These are phyloP conservation scores for Xerus inauris DNA, from an alignment of 2,113 vertebrate species.

Conservation along the genomic window DNA sequence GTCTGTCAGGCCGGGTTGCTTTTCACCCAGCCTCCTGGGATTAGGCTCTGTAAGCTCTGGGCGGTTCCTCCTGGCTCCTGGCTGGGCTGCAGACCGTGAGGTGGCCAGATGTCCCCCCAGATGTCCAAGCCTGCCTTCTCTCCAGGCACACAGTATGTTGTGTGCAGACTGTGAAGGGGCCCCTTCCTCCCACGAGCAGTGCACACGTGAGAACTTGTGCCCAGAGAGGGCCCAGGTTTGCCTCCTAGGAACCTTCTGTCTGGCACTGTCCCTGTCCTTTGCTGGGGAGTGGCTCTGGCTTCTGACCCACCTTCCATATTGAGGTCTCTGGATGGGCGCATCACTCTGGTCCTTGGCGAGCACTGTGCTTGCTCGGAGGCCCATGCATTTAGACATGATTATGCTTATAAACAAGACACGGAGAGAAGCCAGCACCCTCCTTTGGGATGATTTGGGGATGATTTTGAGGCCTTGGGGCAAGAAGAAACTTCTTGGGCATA, in stretches of 20 bases:
- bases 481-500: background rate
- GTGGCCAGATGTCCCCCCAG: no score
- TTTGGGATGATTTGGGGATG: background rate
- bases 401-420: background rate
- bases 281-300: background rate
- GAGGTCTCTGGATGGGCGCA: no score
- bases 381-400: background rate
- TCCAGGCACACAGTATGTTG: background rate
- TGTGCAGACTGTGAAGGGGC: background rate
- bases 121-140: background rate
- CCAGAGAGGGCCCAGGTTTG: background rate
- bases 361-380: background rate
- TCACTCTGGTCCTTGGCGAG: background rate
- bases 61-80: background rate
- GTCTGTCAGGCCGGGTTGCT: background rate
- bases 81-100: no score
- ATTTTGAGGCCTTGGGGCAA: background rate
- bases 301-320: background rate
- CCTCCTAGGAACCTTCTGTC: background rate
- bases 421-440: background rate
- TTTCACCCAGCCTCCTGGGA: background rate
- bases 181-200: no score
- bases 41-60: background rate
- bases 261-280: background rate
- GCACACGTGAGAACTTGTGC: rapidly evolving